phyloP scores from a whole-genome alignment of 2,888 invertebrate genomes.

The Psylliodes chrysocephalus region DNA sequence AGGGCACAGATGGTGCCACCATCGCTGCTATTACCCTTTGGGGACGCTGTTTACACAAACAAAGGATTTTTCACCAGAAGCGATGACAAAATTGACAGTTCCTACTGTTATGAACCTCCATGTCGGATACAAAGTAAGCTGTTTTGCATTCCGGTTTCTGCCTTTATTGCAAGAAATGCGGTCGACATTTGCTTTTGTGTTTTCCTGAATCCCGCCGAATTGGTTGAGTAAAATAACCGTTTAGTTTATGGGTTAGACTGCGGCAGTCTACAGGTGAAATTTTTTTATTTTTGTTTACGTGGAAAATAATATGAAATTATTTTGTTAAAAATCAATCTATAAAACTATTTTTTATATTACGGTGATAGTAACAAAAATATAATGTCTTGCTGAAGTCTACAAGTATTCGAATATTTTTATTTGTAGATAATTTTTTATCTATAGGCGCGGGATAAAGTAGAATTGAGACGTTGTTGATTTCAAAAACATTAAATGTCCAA shows the following conservation, averaged over 20 bases:
- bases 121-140: conserved; percentile 33
- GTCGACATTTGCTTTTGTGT: conserved; percentile 17
- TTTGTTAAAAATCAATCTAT: too few species aligned
- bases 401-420: too few species aligned
- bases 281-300: too few species aligned
- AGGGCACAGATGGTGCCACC: conserved; percentile 56
- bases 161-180: conserved; percentile 15
- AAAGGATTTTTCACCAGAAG: conserved; percentile 57
- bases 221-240: not conserved
- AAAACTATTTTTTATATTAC: too few species aligned
- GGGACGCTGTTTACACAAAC: conserved; percentile 62
- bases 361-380: too few species aligned
- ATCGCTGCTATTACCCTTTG: conserved; percentile 56
- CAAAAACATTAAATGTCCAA: too few species aligned
- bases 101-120: conserved; percentile 43
- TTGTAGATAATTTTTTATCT: too few species aligned
- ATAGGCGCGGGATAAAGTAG: too few species aligned
- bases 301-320: too few species aligned
- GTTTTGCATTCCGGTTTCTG: conserved; percentile 35
- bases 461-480: too few species aligned
- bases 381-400: too few species aligned
- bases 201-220: conserved; percentile 1
- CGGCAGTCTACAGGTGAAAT: not conserved
- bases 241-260: not conserved
- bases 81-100: conserved; percentile 54